Evolutionary conservation across 2,797 vertebrate species (phyloP).

Genomic region (Poliocrania exsul): DNA sequence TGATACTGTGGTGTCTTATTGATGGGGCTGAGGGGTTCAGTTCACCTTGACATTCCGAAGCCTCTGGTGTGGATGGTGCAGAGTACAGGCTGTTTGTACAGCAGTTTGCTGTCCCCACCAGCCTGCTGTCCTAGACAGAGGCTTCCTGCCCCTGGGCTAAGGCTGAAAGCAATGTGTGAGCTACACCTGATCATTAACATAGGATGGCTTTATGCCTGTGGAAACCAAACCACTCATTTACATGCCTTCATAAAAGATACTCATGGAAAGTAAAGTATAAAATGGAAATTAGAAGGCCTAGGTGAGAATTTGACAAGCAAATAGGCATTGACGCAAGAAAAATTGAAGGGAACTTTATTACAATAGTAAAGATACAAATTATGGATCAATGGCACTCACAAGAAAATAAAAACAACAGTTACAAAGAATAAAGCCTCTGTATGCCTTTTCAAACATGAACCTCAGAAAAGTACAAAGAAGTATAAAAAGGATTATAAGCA

Average conservation of each 20-base stretch:
- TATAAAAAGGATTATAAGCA: background rate
- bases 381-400: background rate
- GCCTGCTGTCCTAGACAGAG: background rate
- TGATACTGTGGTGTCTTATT: background rate
- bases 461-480: background rate
- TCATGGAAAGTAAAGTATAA: background rate
- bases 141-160: background rate
- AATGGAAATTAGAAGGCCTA: slow-evolving; percentile 22
- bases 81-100: background rate
- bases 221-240: slow-evolving; percentile 6
- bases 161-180: background rate
- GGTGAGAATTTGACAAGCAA: slow-evolving; percentile 44
- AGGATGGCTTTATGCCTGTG: background rate
- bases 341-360: background rate
- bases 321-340: background rate
- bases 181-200: background rate
- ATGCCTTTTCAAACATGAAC: background rate
- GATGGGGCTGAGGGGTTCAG: background rate
- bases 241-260: background rate
- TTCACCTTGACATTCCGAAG: background rate
- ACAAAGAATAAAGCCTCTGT: background rate
- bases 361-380: background rate
- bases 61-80: background rate
- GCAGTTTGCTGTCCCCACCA: background rate
- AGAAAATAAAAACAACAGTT: background rate